These are phyloP conservation scores for Pedionomus torquatus DNA, from an alignment of 2,113 vertebrate species.

Conservation along the genomic window DNA sequence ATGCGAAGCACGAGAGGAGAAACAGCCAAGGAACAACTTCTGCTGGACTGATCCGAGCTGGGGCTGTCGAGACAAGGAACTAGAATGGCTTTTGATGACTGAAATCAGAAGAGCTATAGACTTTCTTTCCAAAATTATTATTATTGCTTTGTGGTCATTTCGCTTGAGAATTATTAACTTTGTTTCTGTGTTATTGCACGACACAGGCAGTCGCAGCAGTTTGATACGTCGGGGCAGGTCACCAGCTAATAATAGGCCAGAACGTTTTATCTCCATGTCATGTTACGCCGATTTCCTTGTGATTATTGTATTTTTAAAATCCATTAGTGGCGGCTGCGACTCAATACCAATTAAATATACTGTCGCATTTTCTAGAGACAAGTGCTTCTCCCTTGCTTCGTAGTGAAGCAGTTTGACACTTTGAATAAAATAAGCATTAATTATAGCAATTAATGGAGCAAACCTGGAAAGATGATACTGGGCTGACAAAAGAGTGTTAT, in stretches of 20 bases:
- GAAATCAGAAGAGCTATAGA: not conserved
- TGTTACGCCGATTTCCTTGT: not conserved
- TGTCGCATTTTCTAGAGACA: not conserved
- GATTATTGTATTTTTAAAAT: constrained; percentile 48
- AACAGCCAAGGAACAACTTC: not conserved
- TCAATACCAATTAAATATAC: constrained; percentile 34
- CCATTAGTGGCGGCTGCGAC: not conserved
- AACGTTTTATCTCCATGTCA: not conserved
- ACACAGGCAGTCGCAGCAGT: not conserved
- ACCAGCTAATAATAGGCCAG: not conserved
- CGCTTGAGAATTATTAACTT: not conserved
- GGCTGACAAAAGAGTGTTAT: not conserved
- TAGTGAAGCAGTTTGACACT: not conserved
- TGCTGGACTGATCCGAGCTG: not conserved
- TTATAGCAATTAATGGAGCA: not conserved
- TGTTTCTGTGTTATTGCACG: not conserved
- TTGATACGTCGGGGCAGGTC: not conserved
- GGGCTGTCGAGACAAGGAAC: not conserved
- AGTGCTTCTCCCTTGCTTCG: constrained; percentile 13
- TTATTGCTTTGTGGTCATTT: not conserved
- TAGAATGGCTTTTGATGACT: not conserved
- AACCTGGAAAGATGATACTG: not conserved
- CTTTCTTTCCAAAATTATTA: not conserved
- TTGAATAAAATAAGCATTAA: constrained; percentile 47
- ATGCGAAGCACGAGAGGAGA: fast-evolving